A percentile compares a stretch with the other conserved stretches of the same genome.
Conservation (phyloP, 2,113 vertebrate genomes). For the Copsychus sechellarum region DNA sequence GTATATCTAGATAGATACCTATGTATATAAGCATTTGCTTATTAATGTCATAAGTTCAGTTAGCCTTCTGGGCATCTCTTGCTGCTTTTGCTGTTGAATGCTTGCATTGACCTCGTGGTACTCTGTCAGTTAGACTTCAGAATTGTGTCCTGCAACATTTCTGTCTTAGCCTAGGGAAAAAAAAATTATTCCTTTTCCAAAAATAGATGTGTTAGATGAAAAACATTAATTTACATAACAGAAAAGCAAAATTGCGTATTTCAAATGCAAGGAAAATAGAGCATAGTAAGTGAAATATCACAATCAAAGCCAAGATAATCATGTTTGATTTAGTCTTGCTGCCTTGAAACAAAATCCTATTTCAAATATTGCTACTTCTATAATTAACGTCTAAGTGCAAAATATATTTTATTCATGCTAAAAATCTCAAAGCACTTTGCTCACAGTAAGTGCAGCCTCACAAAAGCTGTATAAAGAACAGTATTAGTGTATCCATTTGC, state of each 20-base stretch:
- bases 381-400: slow-evolving; percentile 50
- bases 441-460: not conserved
- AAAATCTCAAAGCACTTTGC: slow-evolving; percentile 36
- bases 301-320: slow-evolving; percentile 56
- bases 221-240: slow-evolving; percentile 55
- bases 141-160: not conserved
- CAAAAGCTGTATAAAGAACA: not conserved
- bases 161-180: not conserved
- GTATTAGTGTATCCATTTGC: not conserved
- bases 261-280: slow-evolving; percentile 35
- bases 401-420: slow-evolving; percentile 52
- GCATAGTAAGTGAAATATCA: slow-evolving; percentile 41
- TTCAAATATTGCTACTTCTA: slow-evolving; percentile 55
- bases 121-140: slow-evolving; percentile 4
- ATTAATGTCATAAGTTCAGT: not conserved
- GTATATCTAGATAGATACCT: not conserved
- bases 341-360: slow-evolving; percentile 35
- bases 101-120: not conserved
- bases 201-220: slow-evolving; percentile 50
- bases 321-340: slow-evolving; percentile 55
- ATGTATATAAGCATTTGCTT: not conserved
- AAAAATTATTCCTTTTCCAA: slow-evolving; percentile 12
- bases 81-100: not conserved
- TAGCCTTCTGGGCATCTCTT: not conserved
- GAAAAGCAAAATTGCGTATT: slow-evolving; percentile 45